phyloP scores from a whole-genome alignment of 2,797 vertebrate species.

The Mormyrus proboscirostris region DNA sequence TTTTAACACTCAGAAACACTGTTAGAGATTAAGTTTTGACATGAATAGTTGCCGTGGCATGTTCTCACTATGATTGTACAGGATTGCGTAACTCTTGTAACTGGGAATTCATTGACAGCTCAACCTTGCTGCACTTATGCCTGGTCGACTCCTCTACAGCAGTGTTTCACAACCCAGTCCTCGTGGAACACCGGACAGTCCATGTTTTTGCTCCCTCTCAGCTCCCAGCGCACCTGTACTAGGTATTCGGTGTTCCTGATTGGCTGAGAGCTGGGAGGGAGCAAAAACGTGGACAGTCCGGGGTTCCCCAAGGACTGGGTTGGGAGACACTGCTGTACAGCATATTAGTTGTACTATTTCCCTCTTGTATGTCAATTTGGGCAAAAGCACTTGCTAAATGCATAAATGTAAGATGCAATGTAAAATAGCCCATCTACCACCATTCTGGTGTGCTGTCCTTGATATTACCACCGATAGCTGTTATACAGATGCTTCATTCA shows the following conservation, averaged over 20 bases:
- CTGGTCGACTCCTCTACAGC: not conserved
- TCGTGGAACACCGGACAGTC: not conserved
- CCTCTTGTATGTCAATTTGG: not conserved
- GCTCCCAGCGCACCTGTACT: not conserved
- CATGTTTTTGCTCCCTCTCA: not conserved
- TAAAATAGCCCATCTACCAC: not conserved
- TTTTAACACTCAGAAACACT: not conserved
- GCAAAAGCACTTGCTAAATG: not conserved
- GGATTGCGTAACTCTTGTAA: not conserved
- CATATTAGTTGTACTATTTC: not conserved
- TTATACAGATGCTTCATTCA: not conserved
- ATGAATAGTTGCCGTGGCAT: not conserved
- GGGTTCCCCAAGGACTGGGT: not conserved
- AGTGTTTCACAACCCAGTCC: not conserved
- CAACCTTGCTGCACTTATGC: not conserved
- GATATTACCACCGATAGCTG: not conserved
- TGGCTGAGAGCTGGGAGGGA: not conserved
- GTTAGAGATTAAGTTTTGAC: not conserved
- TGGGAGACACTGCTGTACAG: not conserved
- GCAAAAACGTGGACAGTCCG: not conserved
- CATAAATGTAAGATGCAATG: not conserved
- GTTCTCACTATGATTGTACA: not conserved
- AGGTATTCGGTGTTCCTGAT: not conserved
- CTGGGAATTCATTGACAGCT: not conserved
- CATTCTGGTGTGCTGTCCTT: not conserved